Base-by-base conservation (phyloP, 2,888 invertebrate genomes). In the Lamproptera curius region DNA sequence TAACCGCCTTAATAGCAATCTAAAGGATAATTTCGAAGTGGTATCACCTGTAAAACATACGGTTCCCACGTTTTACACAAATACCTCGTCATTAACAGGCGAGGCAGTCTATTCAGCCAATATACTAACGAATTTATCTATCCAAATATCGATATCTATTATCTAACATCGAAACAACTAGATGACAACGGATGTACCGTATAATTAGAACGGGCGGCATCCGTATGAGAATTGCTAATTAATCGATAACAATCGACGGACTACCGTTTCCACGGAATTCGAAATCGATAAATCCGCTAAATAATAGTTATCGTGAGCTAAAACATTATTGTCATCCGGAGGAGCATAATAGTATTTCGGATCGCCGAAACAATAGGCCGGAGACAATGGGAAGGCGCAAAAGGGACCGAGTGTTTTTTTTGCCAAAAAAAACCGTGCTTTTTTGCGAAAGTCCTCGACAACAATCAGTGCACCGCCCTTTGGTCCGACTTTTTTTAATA, bases 301-400 rank as follows among this genome's bases (percentile, higher is more conserved):
- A 84, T 87, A 83, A 87, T 86, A 85, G 87, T 82, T 78, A 80
- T 80, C 73, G 76, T 79, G 77, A 80, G 73, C 75, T 74, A 77
- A 82, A 81, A 77, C 77, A 76, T 81, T 83, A 83, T 80, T 68
- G 78, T 77, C 79, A 82, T 80, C 84, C 83, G 83, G 81, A n/a
- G 73, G 79, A 83, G 76, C 84, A 83, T 85, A 84, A 84, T 83
- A 86, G 84, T 82, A 83, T 84, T 83, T 86, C 72, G 80, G 83
- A 83, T 78, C 72, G 75, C 72, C 76, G 68, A 84, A 76, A 87
- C 87, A 86, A 87, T 85, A 82, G 85, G 59, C 58, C 63, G 64
- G 67, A 83, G 81, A 87, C 87, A 87, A 86, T 87, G 84, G 85
- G 59, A 65, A 56, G 74, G 67, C 73, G 81, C 77, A 80, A 83